Base-by-base conservation (phyloP, 2,113 vertebrate genomes). In the Motacilla tschutschensis region DNA sequence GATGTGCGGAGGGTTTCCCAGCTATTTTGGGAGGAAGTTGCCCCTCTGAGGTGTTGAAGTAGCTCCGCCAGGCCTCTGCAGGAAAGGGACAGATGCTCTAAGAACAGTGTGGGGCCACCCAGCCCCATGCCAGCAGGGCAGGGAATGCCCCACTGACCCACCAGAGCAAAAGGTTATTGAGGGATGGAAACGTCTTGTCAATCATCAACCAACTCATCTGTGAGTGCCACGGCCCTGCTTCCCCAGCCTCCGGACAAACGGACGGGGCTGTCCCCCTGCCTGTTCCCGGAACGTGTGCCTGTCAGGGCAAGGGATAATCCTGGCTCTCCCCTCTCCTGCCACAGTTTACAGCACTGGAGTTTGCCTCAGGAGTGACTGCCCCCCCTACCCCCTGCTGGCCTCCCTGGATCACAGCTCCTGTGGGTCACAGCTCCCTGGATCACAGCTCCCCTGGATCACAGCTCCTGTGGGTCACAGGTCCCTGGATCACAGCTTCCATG, bases 1-100 rank as follows among this genome's bases (percentile, higher is more conserved):
- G 94, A 19, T 96, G 96, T 7, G 95, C 96, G 0, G 95, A 96
- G 53, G 96, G 83, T 13, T 92, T 95, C 51, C 86, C 35, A 0
- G 57, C 11, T 25, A 6, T 8, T 54, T 9, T 84, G 82, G 72
- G 41, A 51, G 44, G 35, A 24, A 36, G 33, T 22, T 72, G 85
- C 40, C 79, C 79, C 25, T 86, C 87, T 0, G 94, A 93, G 54
- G 38, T 28, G 81, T 94, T 95, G 40, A 59, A 17, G 60, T 80
- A 55, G 72, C 83, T 91, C 35, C 5, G 16, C 12, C 14, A 59
- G 12, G 83, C 76, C 21, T 91, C 94, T 95, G 85, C 1, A 4
- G 55, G 16, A 46, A 38, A 60, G 44, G 62, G 48, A 76, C 17
- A 44, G 8, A 1, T 0, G 62, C 38, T 25, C 50, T 11, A 12